Percentiles rank a stretch among this genome's conserved stretches.
These are phyloP conservation scores for Gerris lacustris DNA, from an alignment of 2,888 invertebrate species.

Conservation along the genomic window DNA sequence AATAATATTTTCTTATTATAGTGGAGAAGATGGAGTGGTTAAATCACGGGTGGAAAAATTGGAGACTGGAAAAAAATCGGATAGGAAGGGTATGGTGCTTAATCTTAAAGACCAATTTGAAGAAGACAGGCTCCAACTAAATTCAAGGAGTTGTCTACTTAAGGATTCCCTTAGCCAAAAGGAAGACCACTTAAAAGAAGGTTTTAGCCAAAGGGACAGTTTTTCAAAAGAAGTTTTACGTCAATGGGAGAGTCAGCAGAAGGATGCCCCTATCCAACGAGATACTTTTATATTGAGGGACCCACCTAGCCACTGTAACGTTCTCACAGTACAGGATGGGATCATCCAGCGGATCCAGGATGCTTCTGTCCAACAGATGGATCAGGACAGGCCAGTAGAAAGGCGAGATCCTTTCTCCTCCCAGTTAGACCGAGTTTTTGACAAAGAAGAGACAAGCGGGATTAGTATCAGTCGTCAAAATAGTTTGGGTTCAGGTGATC, in stretches of 20 bases:
- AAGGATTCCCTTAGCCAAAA: neutral
- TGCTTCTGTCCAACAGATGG: conserved; percentile 8
- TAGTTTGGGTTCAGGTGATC: conserved; percentile 69
- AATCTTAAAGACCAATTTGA: conserved; percentile 47
- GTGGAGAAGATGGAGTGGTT: conserved; percentile 39
- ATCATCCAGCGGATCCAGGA: neutral
- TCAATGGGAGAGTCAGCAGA: neutral
- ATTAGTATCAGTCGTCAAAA: conserved; percentile 42
- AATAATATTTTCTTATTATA: conserved; percentile 11
- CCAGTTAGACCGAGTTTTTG: conserved; percentile 57
- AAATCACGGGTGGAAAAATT: conserved; percentile 61
- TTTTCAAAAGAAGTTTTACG: neutral
- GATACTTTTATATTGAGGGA: neutral
- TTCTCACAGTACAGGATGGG: neutral
- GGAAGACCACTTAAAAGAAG: neutral
- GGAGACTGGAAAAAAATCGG: conserved; percentile 39
- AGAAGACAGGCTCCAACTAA: conserved; percentile 29
- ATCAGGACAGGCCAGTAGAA: conserved; percentile 7
- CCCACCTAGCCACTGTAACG: neutral
- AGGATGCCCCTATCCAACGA: neutral
- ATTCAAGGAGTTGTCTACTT: conserved; percentile 8
- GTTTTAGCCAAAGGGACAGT: neutral
- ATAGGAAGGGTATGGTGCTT: conserved; percentile 40
- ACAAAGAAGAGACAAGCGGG: conserved; percentile 46
- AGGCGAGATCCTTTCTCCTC: conserved; percentile 49